Base-by-base conservation (phyloP, 2,113 vertebrate genomes). In the Noturus placidus region DNA sequence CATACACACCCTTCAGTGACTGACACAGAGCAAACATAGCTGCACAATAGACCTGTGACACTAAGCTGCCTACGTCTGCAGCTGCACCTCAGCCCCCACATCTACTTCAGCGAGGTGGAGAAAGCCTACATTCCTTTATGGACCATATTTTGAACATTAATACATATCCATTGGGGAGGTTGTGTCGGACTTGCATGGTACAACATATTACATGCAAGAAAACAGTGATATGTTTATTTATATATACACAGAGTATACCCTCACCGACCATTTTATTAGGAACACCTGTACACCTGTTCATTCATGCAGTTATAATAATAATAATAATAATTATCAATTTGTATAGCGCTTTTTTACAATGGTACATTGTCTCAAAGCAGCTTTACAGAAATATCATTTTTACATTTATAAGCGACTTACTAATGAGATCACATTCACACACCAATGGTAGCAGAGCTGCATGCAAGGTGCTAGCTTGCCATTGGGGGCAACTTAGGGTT, bases 11-110 rank as follows among this genome's bases (percentile, higher is more conserved):
- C 85, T 56, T 81, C 82, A 82, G 91, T 89, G 89, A 92, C 91
- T 93, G 92, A 90, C 90, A 92, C 91, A 89, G 30, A 92, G 85
- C 82, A 89, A 83, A 14, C 89, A 84, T 79, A 86, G 83, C 63
- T 87, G 63, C 90, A 92, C 86, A 92, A 91, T 91, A 91, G 87
- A 86, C 80, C 82, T 91, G 85, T 88, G 89, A 91, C 87, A 90
- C 81, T 82, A 27, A 84, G 11, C 67, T 70, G 82, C 77, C 85
- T 74, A 89, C 82, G 57, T 77, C 74, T 87, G 81, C 56, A 65
- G 87, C 81, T 86, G 84, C 82, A 81, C 82, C 84, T 76, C 89
- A 82, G 85, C 82, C 89, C 88, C 82, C 87, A 90, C 85, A 88
- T 65, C 35, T 27, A 85, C 86, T 74, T 57, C 81, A 90, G 70